These are phyloP conservation scores for Columba janthina DNA, from an alignment of 2,113 vertebrate genomes.

Conservation along the genomic window DNA sequence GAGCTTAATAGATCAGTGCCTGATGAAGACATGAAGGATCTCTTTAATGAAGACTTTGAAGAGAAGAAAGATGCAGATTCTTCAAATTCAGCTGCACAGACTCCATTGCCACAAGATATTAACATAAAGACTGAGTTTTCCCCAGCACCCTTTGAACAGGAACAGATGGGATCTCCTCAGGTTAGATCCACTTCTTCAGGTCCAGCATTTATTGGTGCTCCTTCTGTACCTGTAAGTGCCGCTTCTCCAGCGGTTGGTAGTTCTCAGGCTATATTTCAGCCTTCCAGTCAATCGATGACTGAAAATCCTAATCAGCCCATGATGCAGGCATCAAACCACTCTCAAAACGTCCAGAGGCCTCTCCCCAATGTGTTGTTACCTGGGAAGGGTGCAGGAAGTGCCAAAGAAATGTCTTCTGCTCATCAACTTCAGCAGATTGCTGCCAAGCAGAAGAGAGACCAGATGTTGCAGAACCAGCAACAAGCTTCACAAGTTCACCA, in stretches of 20 bases:
- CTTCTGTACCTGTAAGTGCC: conserved; percentile 80
- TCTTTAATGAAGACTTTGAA: conserved; percentile 94
- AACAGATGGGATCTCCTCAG: conserved; percentile 87
- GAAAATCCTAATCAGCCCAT: conserved; percentile 73
- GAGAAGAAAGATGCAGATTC: conserved; percentile 92
- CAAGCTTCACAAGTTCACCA: conserved; percentile 73
- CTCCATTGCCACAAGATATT: conserved; percentile 81
- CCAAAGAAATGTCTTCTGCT: conserved; percentile 88
- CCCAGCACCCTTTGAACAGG: conserved; percentile 87
- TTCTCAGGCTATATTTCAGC: conserved; percentile 78
- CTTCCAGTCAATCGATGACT: conserved; percentile 67
- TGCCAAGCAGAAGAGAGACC: conserved; percentile 84
- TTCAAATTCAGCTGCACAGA: conserved; percentile 74
- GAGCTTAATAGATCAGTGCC: conserved; percentile 94
- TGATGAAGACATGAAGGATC: conserved; percentile 96
- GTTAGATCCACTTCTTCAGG: conserved; percentile 85
- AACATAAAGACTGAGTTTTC: conserved; percentile 92
- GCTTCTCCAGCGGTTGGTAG: conserved; percentile 78
- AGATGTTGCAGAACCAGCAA: conserved; percentile 80
- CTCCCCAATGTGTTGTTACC: conserved; percentile 80
- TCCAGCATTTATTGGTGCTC: conserved; percentile 80
- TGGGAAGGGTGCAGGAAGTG: conserved; percentile 84
- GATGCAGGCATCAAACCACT: conserved; percentile 76
- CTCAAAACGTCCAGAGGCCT: conserved; percentile 78
- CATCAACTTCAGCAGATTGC: conserved; percentile 91